These are phyloP conservation scores for Adelges cooleyi DNA, from an alignment of 1,140 invertebrate species.

Conservation along the genomic window DNA sequence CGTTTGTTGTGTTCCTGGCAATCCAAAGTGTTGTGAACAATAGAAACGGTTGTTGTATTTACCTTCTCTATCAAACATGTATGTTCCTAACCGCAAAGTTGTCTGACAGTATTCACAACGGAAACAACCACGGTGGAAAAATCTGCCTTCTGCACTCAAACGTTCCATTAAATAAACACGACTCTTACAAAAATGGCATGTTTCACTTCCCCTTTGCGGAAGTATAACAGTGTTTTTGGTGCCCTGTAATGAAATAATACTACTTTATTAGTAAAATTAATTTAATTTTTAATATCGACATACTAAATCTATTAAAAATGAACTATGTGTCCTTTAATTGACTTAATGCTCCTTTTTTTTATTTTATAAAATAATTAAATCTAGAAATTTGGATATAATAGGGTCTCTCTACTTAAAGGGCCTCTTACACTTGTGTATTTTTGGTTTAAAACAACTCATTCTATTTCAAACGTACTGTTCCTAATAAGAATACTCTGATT, in stretches of 20 bases:
- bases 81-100: constrained; percentile 56
- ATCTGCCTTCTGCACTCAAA: constrained; percentile 69
- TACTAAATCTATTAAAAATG: too few relatives aligned
- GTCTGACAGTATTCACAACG: constrained; percentile 62
- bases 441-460: too few relatives aligned
- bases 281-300: too few relatives aligned
- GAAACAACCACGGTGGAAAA: constrained; percentile 77
- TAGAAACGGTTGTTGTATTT: constrained; percentile 62
- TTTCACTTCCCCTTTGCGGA: constrained; percentile 56
- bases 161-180: constrained; percentile 81
- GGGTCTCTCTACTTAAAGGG: too few relatives aligned
- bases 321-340: too few relatives aligned
- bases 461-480: too few relatives aligned
- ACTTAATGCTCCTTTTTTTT: too few relatives aligned
- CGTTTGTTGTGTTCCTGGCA: constrained; percentile 44
- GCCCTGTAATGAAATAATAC: constrained; percentile 41
- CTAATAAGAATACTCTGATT: too few relatives aligned
- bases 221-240: constrained; percentile 47
- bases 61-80: constrained; percentile 62
- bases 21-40: constrained; percentile 66
- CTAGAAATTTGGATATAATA: too few relatives aligned
- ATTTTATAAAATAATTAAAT: too few relatives aligned
- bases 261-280: too few relatives aligned
- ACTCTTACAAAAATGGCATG: constrained; percentile 77
- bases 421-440: too few relatives aligned